These are phyloP conservation scores for Halcyon senegalensis DNA, from an alignment of 2,113 vertebrate species.

Conservation along the genomic window DNA sequence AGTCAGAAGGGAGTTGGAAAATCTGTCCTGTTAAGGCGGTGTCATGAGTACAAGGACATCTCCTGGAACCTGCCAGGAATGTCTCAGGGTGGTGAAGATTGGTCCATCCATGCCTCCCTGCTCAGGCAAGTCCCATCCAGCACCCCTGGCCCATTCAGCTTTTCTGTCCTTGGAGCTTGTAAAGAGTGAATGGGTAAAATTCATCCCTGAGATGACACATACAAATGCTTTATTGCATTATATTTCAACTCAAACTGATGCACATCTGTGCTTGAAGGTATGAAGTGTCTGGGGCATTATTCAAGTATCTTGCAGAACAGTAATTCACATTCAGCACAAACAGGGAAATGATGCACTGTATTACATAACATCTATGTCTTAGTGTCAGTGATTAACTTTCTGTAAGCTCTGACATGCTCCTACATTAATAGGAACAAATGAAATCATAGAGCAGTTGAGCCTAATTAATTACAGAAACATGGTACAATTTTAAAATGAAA, in stretches of 20 bases:
- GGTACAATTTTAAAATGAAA: slow-evolving; percentile 17
- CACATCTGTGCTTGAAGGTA: not conserved
- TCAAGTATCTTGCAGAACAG: not conserved
- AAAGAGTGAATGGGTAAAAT: not conserved
- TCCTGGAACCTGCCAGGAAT: not conserved
- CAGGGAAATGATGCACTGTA: not conserved
- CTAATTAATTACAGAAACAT: not conserved
- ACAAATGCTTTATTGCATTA: not conserved
- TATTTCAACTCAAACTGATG: not conserved
- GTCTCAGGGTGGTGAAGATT: not conserved
- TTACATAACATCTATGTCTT: not conserved
- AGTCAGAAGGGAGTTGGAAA: not conserved
- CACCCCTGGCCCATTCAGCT: not conserved
- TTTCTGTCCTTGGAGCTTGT: not conserved
- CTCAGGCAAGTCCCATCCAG: not conserved
- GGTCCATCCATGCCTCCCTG: fast-evolving
- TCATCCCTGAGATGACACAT: not conserved
- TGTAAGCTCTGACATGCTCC: not conserved
- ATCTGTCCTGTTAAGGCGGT: not conserved
- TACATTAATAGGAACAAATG: slow-evolving; percentile 11
- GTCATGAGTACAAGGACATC: not conserved
- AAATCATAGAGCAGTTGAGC: slow-evolving; percentile 4
- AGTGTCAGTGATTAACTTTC: slow-evolving; percentile 9
- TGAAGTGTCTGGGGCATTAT: not conserved
- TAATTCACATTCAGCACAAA: not conserved